Evolutionary conservation across 2,888 invertebrate species (phyloP).

Genomic region (Patella caerulea): DNA sequence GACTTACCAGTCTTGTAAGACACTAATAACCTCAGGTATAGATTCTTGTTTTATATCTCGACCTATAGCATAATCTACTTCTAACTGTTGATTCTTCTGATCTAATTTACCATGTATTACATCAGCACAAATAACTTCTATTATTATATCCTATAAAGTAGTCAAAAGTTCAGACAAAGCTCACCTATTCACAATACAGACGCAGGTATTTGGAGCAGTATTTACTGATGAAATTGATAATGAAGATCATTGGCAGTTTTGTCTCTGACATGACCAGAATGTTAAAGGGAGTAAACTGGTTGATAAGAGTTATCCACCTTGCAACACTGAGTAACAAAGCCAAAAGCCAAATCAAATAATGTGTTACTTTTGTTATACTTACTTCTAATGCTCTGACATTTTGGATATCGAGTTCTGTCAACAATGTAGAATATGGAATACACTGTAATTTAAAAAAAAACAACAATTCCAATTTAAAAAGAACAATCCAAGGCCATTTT

Average conservation of each 20-base stretch:
- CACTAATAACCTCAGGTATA: slow-evolving; percentile 83
- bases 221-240: too few species aligned
- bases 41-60: slow-evolving; percentile 91
- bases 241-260: too few species aligned
- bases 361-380: slow-evolving; percentile 20
- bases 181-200: too few species aligned
- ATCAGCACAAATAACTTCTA: slow-evolving; percentile 97
- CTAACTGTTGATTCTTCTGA: slow-evolving; percentile 92
- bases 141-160: slow-evolving; percentile 83
- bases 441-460: slow-evolving; percentile 57
- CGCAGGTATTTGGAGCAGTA: too few species aligned
- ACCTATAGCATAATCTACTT: slow-evolving; percentile 94
- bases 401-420: slow-evolving; percentile 89
- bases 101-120: slow-evolving; percentile 96
- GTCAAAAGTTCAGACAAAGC: too few species aligned
- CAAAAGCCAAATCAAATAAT: too few species aligned
- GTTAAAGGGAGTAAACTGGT: not conserved
- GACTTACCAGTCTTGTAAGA: slow-evolving; percentile 68
- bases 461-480: too few species aligned
- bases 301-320: not conserved
- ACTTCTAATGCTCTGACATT: slow-evolving; percentile 91
- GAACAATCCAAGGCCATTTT: too few species aligned
- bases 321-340: not conserved
- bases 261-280: not conserved
- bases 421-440: slow-evolving; percentile 88